A percentile compares a stretch with the other conserved stretches of the same genome.
Conservation (phyloP, 2,113 vertebrate genomes). For the Corythaixoides concolor region DNA sequence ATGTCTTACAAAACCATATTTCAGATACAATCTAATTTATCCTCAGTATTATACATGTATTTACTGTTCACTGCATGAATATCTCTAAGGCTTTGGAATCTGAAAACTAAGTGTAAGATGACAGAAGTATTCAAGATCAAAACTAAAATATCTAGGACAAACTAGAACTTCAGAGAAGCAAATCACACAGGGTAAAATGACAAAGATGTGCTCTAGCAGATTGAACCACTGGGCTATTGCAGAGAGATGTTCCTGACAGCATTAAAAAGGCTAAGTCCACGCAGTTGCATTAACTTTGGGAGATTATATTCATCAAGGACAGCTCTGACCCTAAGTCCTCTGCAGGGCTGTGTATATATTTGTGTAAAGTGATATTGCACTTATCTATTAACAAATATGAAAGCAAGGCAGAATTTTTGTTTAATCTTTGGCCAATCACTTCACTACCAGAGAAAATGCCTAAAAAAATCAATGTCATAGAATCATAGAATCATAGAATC, state of each 20-base stretch:
- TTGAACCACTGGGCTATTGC: rapidly evolving
- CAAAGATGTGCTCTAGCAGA: not conserved
- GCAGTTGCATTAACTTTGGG: not conserved
- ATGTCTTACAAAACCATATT: not conserved
- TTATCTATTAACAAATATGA: not conserved
- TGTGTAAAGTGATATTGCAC: too few relatives aligned
- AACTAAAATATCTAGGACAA: not conserved
- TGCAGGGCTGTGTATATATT: not conserved
- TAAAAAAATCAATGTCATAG: too few relatives aligned
- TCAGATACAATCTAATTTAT: not conserved
- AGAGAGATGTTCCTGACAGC: not conserved
- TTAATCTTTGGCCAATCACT: not conserved
- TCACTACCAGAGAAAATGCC: not conserved
- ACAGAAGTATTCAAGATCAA: not conserved
- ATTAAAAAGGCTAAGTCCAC: not conserved
- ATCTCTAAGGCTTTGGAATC: not conserved
- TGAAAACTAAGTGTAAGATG: not conserved
- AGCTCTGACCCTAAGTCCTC: not conserved
- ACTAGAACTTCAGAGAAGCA: not conserved
- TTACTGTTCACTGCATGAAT: not conserved
- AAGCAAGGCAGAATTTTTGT: not conserved
- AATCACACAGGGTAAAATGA: rapidly evolving
- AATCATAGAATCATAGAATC: too few relatives aligned
- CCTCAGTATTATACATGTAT: not conserved
- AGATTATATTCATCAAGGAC: not conserved